A percentile compares a stretch with the other conserved stretches of the same genome.
Evolutionary conservation across 1,140 invertebrate genomes (phyloP).

Genomic region (Drosophila arawakana): DNA sequence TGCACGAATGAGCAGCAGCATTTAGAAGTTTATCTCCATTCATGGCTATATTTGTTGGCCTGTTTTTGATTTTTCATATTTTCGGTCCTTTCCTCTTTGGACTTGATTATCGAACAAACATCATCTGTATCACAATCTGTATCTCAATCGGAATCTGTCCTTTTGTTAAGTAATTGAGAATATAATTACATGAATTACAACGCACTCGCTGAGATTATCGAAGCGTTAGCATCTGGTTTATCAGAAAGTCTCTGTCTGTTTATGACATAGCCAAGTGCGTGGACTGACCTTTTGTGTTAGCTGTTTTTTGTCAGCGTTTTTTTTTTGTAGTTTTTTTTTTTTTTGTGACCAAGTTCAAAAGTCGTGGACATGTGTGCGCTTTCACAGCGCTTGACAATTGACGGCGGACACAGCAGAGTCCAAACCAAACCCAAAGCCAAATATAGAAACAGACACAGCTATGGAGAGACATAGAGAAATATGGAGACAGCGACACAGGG

Average conservation of each 20-base stretch:
- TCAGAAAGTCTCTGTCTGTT: constrained; percentile 48
- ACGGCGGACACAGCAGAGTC: constrained; percentile 17
- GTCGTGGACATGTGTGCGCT: constrained; percentile 68
- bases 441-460: constrained; percentile 9
- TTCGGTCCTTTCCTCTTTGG: constrained; percentile 39
- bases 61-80: constrained; percentile 67
- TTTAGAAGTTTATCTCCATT: constrained; percentile 73
- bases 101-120: constrained; percentile 54
- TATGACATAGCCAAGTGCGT: constrained; percentile 70
- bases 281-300: constrained; percentile 49
- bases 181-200: constrained; percentile 82
- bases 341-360: constrained; percentile 39
- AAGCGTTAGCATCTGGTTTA: constrained; percentile 70
- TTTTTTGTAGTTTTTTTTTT: too few species aligned
- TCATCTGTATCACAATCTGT: constrained; percentile 56
- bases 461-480: constrained; percentile 4
- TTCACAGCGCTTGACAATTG: constrained; percentile 71
- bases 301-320: neutral
- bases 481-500: constrained; percentile 9
- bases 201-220: constrained; percentile 64
- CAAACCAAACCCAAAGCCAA: neutral
- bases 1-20: constrained; percentile 66
- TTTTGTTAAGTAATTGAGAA: constrained; percentile 75
- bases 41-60: constrained; percentile 67
- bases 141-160: constrained; percentile 26